Evolutionary conservation across 2,797 vertebrate genomes (phyloP).

Genomic region (Paramormyrops hopkinsi): DNA sequence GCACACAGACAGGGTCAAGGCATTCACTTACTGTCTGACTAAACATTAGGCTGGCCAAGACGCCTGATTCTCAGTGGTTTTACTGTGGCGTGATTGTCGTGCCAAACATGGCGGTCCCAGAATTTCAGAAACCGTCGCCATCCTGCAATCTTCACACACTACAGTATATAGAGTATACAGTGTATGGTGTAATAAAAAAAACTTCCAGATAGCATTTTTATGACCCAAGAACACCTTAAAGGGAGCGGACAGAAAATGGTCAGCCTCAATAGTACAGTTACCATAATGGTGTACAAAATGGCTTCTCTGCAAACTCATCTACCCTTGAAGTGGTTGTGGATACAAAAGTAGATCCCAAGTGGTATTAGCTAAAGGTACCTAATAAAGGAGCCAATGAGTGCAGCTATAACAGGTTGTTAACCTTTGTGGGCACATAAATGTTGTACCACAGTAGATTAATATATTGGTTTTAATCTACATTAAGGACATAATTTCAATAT

Average conservation of each 20-base stretch:
- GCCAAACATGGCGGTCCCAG: neutral
- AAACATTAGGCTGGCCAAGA: neutral
- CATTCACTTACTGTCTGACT: neutral
- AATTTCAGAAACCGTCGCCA: neutral
- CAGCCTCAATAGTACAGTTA: neutral
- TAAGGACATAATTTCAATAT: neutral
- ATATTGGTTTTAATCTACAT: neutral
- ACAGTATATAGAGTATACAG: neutral
- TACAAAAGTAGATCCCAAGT: neutral
- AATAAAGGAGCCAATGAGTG: neutral
- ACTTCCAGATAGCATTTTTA: neutral
- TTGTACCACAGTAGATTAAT: neutral
- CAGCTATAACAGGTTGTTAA: neutral
- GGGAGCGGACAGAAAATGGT: neutral
- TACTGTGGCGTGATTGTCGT: neutral
- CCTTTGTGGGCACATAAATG: neutral
- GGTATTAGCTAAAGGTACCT: neutral
- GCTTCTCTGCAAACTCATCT: neutral
- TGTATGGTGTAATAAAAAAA: neutral
- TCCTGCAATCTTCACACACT: neutral
- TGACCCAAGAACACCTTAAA: neutral
- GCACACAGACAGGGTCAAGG: neutral
- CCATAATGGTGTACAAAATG: neutral
- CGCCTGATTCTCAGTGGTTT: neutral
- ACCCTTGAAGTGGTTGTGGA: neutral